Conservation (phyloP, 2,113 vertebrate species). For the Oostethus manadensis region DNA sequence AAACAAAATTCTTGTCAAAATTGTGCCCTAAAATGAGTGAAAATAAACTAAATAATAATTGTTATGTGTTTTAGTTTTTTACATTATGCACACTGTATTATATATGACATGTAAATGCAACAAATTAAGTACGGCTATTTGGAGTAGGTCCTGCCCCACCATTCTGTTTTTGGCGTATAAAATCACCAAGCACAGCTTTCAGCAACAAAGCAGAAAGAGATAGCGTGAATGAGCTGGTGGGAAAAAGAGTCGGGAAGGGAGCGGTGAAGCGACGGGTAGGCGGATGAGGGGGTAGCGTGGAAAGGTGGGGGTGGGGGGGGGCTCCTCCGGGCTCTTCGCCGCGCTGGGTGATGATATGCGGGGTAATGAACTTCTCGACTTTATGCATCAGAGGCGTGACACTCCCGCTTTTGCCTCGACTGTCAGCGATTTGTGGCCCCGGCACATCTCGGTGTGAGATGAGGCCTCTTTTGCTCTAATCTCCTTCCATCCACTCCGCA, state of each 20-base stretch:
- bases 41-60: too few relatives aligned
- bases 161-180: too few relatives aligned
- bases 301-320: background rate
- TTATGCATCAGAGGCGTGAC: conserved; percentile 60
- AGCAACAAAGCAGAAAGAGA: conserved; percentile 12
- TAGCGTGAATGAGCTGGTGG: conserved; percentile 16
- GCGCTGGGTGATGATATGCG: conserved; percentile 58
- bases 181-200: conserved; percentile 14
- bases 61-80: background rate
- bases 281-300: background rate
- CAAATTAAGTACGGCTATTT: too few relatives aligned
- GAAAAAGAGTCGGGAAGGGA: conserved; percentile 21
- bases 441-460: conserved; percentile 28
- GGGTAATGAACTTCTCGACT: conserved; percentile 65
- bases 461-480: conserved; percentile 50
- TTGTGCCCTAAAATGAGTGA: too few relatives aligned
- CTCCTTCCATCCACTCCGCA: conserved; percentile 55
- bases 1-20: too few relatives aligned
- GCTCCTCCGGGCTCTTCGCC: conserved; percentile 39
- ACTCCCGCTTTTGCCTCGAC: conserved; percentile 34
- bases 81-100: background rate
- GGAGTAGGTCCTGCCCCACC: too few relatives aligned
- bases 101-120: too few relatives aligned
- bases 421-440: conserved; percentile 55
- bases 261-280: background rate